Percentiles rank a stretch among this genome's conserved stretches.
Evolutionary conservation across 2,888 invertebrate genomes (phyloP).

Genomic region (Pinctada fucata): DNA sequence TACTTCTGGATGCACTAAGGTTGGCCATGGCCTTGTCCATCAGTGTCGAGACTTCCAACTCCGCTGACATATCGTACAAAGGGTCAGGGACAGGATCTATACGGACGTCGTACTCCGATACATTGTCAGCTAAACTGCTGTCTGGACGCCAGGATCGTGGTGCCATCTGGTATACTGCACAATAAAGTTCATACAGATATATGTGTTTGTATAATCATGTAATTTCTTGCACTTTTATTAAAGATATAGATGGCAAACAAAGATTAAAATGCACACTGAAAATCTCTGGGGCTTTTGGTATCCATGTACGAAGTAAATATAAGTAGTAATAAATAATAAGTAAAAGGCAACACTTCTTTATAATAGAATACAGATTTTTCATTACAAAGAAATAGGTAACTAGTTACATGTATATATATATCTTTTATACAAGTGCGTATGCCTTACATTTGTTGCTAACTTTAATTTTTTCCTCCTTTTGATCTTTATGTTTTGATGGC

Average conservation of each 20-base stretch:
- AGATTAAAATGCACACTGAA: neutral
- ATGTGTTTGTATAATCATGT: neutral
- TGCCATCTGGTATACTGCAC: constrained; percentile 73
- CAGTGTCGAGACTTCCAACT: neutral
- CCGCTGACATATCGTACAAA: neutral
- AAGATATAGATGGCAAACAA: neutral
- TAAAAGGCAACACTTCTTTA: too few species aligned
- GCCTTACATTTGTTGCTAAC: constrained; percentile 68
- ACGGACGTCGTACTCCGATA: constrained; percentile 23
- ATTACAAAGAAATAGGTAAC: too few species aligned
- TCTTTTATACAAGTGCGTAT: neutral
- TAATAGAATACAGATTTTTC: too few species aligned
- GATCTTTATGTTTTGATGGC: constrained; percentile 47
- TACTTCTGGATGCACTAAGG: neutral
- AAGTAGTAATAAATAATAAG: too few species aligned
- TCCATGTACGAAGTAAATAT: too few species aligned
- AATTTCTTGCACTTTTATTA: neutral
- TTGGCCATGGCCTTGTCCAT: constrained; percentile 1
- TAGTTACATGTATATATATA: neutral
- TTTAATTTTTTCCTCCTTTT: constrained; percentile 57
- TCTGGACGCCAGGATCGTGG: constrained; percentile 74
- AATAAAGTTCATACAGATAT: constrained; percentile 2
- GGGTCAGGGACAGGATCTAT: constrained; percentile 23
- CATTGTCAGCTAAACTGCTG: constrained; percentile 63
- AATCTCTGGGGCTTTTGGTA: too few species aligned